Evolutionary conservation across 2,797 vertebrate species (phyloP).

Genomic region (Mormyrus proboscirostris): DNA sequence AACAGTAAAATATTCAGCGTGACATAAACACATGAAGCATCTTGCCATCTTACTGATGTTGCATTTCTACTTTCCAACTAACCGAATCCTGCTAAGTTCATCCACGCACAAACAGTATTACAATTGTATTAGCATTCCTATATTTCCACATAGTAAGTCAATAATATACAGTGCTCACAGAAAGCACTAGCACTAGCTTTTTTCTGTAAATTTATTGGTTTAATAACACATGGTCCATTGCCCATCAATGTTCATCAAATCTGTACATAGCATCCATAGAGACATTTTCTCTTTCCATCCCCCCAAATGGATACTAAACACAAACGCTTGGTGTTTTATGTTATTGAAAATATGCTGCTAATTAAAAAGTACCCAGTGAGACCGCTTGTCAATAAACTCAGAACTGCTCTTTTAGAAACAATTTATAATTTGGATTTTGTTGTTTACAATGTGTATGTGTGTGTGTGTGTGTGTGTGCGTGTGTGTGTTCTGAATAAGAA

Average conservation of each 20-base stretch:
- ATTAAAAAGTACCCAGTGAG: background rate
- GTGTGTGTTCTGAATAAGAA: slow-evolving; percentile 12
- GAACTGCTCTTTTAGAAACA: background rate
- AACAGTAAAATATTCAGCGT: background rate
- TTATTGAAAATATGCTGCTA: background rate
- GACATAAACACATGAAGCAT: background rate
- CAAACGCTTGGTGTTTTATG: background rate
- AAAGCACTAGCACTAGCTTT: background rate
- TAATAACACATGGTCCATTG: background rate
- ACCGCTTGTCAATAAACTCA: background rate
- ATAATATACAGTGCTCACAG: background rate
- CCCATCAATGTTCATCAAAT: background rate
- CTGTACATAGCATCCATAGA: background rate
- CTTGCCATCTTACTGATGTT: background rate
- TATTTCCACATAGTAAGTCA: background rate
- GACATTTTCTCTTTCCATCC: background rate
- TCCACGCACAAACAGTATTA: background rate
- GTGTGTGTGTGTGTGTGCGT: too few relatives aligned
- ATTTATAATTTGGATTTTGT: background rate
- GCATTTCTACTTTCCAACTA: slow-evolving; percentile 9
- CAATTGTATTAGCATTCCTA: background rate
- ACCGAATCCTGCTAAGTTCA: background rate
- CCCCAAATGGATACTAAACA: background rate
- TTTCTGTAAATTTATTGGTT: background rate
- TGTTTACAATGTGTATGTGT: background rate